Base-by-base conservation (phyloP, 2,888 invertebrate genomes). In the Cantharis lateralis region DNA sequence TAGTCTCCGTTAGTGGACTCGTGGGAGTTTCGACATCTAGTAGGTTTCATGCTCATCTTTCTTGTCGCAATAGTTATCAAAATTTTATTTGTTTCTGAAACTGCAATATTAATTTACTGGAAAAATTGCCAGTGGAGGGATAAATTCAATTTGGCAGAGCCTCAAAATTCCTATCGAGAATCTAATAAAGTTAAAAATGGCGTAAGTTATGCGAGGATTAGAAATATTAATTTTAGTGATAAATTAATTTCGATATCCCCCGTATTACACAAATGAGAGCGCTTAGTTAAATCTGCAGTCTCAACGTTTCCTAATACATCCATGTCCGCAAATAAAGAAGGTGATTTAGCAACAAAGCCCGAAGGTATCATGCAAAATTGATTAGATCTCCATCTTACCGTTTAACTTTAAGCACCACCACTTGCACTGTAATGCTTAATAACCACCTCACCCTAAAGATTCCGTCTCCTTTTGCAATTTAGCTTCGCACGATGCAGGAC, bases 361-460 rank as follows among this genome's bases (percentile, higher is more conserved):
- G 61, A 68, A 70, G 70, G 75, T 32, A 71, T 72, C 71, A 72
- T 72, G 72, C 69, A 76, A 69, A 76, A 76, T 76, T 76, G 76
- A 76, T 76, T 71, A 72, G 71, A 26, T 32, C 72, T 76, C 72
- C 72, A 72, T 76, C 76, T 68, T 62, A 69, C 28, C 72, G 72
- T 76, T 76, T 76, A 72, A 69, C 71, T 69, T 75, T 71, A 70
- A 74, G 74, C 70, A 74, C 69, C 61, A 69, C 63, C 69, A 74
- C 75, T 75, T 75, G 71, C 26, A 75, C 66, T 66, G 16, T 48
- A 63, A 71, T 70, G 18, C 71, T 68, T 71, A 62, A 69, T 28
- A 32, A 48, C 32, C 71, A 68, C 71, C 62, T 70, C 64, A 68
- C 70, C 24, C 26, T 15, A 10, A 9, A 15, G 15, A 24, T 28